Evolutionary conservation across 2,888 invertebrate genomes (phyloP).

Genomic region (Dinocampus coccinellae): DNA sequence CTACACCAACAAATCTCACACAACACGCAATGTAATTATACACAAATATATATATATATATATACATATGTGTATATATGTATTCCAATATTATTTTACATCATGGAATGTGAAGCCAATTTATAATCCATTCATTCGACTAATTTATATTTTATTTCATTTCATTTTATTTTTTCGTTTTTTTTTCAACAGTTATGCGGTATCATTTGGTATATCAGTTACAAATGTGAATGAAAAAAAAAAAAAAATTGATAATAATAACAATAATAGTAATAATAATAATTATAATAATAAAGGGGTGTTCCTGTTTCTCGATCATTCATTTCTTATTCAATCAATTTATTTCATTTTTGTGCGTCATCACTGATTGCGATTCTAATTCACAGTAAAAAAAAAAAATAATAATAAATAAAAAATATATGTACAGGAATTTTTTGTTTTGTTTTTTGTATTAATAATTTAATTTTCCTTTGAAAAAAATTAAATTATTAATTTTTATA

Average conservation of each 20-base stretch:
- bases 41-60: too few relatives aligned
- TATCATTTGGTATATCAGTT: constrained; percentile 12
- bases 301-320: neutral
- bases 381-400: too few relatives aligned
- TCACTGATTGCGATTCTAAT: too few relatives aligned
- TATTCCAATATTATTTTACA: neutral
- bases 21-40: neutral
- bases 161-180: neutral
- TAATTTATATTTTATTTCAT: neutral
- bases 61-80: neutral
- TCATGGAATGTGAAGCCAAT: constrained; percentile 17
- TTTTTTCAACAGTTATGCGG: constrained; percentile 22
- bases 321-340: too few relatives aligned
- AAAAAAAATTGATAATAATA: too few relatives aligned
- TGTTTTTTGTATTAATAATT: too few relatives aligned
- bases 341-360: too few relatives aligned
- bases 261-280: too few relatives aligned
- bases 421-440: too few relatives aligned
- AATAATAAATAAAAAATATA: too few relatives aligned
- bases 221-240: too few relatives aligned
- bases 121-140: constrained; percentile 11
- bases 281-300: too few relatives aligned
- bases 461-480: neutral
- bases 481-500: neutral
- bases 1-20: neutral